phyloP scores from a whole-genome alignment of 2,888 invertebrate species.

The Acholoe squamosa region DNA sequence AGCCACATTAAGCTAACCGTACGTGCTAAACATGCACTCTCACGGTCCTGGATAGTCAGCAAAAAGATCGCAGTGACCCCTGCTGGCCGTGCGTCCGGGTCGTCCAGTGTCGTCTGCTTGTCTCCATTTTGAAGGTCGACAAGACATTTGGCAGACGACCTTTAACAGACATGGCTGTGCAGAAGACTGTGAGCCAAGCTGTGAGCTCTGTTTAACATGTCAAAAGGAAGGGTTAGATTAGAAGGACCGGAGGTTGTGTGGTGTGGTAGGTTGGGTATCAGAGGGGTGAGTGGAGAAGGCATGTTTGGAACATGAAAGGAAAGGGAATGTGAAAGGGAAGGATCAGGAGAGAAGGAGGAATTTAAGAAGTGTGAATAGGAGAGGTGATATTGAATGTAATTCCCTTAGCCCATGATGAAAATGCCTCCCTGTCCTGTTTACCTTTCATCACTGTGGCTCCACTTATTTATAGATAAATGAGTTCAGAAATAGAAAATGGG shows the following conservation, averaged over 20 bases:
- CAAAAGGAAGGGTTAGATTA: too few relatives aligned
- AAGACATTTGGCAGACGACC: constrained; percentile 2
- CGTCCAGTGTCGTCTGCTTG: background rate
- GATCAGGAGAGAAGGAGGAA: too few relatives aligned
- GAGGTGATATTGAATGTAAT: too few relatives aligned
- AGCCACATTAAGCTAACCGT: constrained; percentile 27
- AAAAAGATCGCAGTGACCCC: constrained; percentile 21
- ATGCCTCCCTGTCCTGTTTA: background rate
- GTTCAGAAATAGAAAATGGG: background rate
- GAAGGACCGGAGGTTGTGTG: too few relatives aligned
- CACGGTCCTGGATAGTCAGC: background rate
- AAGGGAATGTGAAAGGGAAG: background rate
- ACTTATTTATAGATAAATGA: constrained; percentile 28
- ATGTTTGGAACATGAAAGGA: background rate
- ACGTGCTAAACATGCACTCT: constrained; percentile 29
- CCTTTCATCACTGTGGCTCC: background rate
- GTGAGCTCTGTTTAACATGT: too few relatives aligned
- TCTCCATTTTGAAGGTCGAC: background rate
- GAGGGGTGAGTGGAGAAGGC: background rate
- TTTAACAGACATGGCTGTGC: background rate
- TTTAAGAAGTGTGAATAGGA: too few relatives aligned
- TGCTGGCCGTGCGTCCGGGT: background rate
- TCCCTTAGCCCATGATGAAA: background rate
- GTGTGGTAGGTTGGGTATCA: background rate
- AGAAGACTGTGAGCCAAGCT: too few relatives aligned